phyloP scores from a whole-genome alignment of 1,140 invertebrate genomes.

The Scaptomyza graminum region DNA sequence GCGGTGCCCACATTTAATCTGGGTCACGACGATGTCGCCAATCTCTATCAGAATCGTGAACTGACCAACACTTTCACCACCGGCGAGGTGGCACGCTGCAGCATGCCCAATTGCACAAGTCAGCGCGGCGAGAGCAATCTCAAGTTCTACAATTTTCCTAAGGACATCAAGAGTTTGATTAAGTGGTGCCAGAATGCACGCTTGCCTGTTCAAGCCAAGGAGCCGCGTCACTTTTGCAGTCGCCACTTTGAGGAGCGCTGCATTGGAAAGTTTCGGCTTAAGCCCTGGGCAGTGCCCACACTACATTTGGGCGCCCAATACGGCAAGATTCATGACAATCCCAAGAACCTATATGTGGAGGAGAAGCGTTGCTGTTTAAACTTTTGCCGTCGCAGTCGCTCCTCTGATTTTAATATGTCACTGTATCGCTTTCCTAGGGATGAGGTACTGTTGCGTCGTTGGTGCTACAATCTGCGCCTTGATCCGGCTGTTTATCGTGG shows the following conservation, averaged over 20 bases:
- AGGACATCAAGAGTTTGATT: constrained; percentile 78
- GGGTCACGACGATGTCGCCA: constrained; percentile 78
- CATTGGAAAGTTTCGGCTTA: constrained; percentile 77
- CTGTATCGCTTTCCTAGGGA: constrained; percentile 77
- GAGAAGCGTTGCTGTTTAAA: constrained; percentile 79
- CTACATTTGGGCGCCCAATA: constrained; percentile 74
- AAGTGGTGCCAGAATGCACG: constrained; percentile 82
- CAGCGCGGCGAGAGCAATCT: constrained; percentile 77
- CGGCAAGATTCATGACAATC: constrained; percentile 79
- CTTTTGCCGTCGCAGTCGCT: constrained; percentile 73
- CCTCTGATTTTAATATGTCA: constrained; percentile 78
- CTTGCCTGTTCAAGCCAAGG: constrained; percentile 72
- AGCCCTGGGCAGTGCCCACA: constrained; percentile 79
- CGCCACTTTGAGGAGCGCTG: constrained; percentile 79
- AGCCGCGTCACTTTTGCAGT: constrained; percentile 77
- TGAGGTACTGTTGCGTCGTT: constrained; percentile 70
- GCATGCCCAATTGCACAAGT: constrained; percentile 76
- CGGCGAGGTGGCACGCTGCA: constrained; percentile 75
- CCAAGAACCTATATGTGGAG: constrained; percentile 72
- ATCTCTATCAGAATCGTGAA: constrained; percentile 79
- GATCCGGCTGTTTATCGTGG: constrained; percentile 77
- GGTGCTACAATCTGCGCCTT: constrained; percentile 77
- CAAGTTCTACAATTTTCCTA: constrained; percentile 80
- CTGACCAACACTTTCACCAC: constrained; percentile 76
- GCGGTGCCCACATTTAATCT: constrained; percentile 80